phyloP scores from a whole-genome alignment of 2,797 vertebrate genomes.

The Labeo calbasu region DNA sequence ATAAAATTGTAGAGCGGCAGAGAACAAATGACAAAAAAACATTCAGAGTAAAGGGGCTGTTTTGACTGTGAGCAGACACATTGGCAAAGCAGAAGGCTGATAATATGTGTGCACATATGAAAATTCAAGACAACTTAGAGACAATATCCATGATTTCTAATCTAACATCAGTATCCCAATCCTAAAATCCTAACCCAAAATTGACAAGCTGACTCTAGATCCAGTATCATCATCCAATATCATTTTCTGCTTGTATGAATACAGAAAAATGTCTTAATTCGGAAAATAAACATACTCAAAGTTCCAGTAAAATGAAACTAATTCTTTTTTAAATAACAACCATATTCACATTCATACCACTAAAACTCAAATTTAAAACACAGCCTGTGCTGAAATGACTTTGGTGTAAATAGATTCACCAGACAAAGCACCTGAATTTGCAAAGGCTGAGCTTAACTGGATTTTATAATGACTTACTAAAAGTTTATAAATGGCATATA shows the following conservation, averaged over 20 bases:
- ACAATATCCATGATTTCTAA: background rate
- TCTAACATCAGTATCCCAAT: background rate
- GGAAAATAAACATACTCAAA: background rate
- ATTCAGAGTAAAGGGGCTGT: constrained; percentile 8
- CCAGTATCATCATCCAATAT: no score
- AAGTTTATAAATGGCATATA: background rate
- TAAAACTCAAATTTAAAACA: background rate
- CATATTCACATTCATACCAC: background rate
- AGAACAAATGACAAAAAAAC: background rate
- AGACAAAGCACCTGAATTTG: background rate
- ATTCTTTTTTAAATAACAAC: no score
- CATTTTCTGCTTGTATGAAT: background rate
- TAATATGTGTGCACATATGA: background rate
- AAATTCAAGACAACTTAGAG: background rate
- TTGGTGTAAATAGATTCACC: background rate
- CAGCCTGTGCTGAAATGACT: background rate
- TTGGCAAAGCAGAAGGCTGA: background rate
- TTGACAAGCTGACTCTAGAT: background rate
- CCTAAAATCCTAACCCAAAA: background rate
- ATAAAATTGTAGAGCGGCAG: constrained; percentile 36
- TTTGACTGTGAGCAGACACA: constrained; percentile 15
- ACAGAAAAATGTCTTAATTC: background rate
- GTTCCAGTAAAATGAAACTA: background rate
- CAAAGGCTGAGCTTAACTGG: background rate
- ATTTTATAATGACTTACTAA: background rate